Base-by-base conservation (phyloP, 2,888 invertebrate genomes). In the Merodon equestris region DNA sequence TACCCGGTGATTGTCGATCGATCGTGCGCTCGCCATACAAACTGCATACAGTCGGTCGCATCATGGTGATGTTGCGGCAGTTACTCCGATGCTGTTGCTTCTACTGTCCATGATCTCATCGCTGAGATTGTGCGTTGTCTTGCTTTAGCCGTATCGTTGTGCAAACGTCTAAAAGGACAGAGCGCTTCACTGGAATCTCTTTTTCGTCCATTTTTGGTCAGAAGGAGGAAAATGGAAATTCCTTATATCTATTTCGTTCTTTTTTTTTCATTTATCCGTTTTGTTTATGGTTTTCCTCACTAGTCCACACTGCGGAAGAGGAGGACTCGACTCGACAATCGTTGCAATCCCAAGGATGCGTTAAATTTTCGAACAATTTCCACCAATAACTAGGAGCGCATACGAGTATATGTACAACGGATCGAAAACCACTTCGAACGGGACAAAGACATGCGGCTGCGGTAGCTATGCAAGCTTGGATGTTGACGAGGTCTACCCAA, bases 1-100 rank as follows among this genome's bases (percentile, higher is more conserved):
- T 70, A 51, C 68, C 50, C 70, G 79, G 63, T 68, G 79, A 74
- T 74, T 74, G 79, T 79, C 74, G 68, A 79, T 79, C 74, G 79
- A 79, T 79, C 68, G 58, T 58, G 45, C 57, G 58, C 73, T 68
- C 27, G 47, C 63, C 57, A 47, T 42, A 67, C 27, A 40, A 19
- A n/a, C 40, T 19, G 9, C 14, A 19, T 9, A 4, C 44, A 14
- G 40, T 9, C n/a, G 9, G 40, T n/a, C n/a, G 40, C 40, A 40
- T 40, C 45, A n/a, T 9, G 15, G 5, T 17, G 42, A n/a, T 40
- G 61, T 9, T 34, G 63, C 19, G 27, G 3, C 27, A 27, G n/a
- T n/a, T n/a, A n/a, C n/a, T n/a, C n/a, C 27, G 7, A 27, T 27
- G 27, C 7, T 47, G 42, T 50, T 18, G 42, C n/a, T n/a, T n/a